Evolutionary conservation across 1,140 invertebrate species (phyloP).

Genomic region (Varroa destructor): DNA sequence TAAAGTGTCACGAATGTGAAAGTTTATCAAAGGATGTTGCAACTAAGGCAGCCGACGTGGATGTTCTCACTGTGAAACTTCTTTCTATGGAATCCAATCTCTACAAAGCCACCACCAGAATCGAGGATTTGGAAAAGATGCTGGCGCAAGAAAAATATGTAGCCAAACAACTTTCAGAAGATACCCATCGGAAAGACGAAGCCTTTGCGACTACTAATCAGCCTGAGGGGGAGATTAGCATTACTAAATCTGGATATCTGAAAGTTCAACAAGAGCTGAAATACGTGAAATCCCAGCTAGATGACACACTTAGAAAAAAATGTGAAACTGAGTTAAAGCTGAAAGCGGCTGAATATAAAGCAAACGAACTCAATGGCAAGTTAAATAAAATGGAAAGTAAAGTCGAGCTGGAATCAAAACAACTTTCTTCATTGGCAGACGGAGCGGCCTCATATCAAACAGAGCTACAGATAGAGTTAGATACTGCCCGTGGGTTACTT

Average conservation of each 20-base stretch:
- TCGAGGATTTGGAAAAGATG: neutral
- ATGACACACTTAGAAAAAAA: too few relatives aligned
- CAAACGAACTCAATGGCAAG: too few relatives aligned
- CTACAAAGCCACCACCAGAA: too few relatives aligned
- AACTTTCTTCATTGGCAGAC: too few relatives aligned
- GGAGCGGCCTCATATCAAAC: too few relatives aligned
- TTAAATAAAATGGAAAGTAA: too few relatives aligned
- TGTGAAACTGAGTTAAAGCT: too few relatives aligned
- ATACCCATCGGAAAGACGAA: neutral
- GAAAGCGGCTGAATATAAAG: too few relatives aligned
- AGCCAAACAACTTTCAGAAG: neutral
- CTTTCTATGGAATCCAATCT: neutral
- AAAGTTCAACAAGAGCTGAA: too few relatives aligned
- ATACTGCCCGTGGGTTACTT: neutral
- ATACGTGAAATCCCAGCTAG: too few relatives aligned
- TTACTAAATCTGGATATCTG: too few relatives aligned
- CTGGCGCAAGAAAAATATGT: neutral
- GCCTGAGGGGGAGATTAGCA: neutral
- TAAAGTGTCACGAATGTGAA: conserved; percentile 25
- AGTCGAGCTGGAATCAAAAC: too few relatives aligned
- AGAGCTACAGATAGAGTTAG: neutral
- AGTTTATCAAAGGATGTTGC: conserved; percentile 5
- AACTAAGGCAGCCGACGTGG: neutral
- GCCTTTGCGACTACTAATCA: conserved; percentile 13
- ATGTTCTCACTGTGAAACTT: neutral